These are phyloP conservation scores for Anolis sagrei DNA, from an alignment of 2,113 vertebrate species.

Conservation along the genomic window DNA sequence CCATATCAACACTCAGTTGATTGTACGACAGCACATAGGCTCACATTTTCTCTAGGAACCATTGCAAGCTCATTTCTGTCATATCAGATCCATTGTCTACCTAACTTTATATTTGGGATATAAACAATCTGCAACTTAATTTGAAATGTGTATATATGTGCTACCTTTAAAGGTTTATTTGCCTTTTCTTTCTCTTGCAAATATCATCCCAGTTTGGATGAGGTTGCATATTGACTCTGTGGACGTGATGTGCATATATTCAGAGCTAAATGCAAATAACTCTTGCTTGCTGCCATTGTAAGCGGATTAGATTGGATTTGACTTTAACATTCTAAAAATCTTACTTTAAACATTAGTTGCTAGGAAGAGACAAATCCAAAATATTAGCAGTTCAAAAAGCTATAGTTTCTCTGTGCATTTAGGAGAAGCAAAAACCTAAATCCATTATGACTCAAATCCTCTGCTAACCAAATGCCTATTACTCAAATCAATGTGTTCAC, in stretches of 20 bases:
- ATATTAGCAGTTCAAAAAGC: rapidly evolving
- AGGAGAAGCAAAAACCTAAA: not conserved
- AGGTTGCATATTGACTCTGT: not conserved
- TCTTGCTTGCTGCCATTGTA: slow-evolving; percentile 40
- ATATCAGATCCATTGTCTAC: no score
- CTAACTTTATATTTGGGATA: not conserved
- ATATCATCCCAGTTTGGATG: not conserved
- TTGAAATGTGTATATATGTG: not conserved
- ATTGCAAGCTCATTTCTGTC: no score
- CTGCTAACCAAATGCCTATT: not conserved
- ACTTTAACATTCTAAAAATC: slow-evolving; percentile 21
- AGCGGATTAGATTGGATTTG: slow-evolving; percentile 45
- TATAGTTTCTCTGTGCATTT: not conserved
- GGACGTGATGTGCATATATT: not conserved
- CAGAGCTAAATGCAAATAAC: slow-evolving; percentile 27
- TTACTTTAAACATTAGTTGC: slow-evolving; percentile 27
- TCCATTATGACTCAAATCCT: not conserved
- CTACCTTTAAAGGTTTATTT: not conserved
- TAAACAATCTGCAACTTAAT: not conserved
- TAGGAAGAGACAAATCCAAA: not conserved
- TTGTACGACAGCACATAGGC: not conserved
- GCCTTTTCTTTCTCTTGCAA: slow-evolving; percentile 8
- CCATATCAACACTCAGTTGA: no score
- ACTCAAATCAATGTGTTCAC: not conserved
- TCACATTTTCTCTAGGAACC: not conserved